Evolutionary conservation across 2,113 vertebrate species (phyloP).

Genomic region (Callipepla californica): DNA sequence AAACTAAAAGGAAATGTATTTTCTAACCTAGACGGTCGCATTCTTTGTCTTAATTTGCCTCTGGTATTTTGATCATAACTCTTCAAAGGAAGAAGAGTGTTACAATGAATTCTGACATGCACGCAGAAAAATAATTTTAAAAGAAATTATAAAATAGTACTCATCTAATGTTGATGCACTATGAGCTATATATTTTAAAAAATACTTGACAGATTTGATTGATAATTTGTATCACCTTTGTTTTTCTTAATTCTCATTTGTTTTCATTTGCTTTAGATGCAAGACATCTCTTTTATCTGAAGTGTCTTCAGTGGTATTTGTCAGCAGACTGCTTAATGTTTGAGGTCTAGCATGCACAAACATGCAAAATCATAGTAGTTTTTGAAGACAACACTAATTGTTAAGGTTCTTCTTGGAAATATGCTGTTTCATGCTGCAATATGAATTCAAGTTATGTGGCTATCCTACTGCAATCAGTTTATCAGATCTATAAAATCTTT

Average conservation of each 20-base stretch:
- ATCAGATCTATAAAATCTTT: not conserved
- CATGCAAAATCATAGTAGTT: not conserved
- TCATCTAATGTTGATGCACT: not conserved
- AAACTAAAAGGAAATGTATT: not conserved
- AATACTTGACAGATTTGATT: not conserved
- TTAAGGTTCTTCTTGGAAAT: not conserved
- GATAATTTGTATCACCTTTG: not conserved
- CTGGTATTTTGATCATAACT: accelerated
- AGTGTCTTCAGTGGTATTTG: not conserved
- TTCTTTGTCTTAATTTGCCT: not conserved
- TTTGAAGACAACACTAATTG: not conserved
- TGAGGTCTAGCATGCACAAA: not conserved
- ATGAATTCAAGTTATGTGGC: not conserved
- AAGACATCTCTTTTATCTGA: not conserved
- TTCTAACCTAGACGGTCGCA: not conserved
- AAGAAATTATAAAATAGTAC: not conserved
- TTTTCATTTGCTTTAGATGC: not conserved
- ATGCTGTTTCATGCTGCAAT: not conserved
- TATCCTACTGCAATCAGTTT: not conserved
- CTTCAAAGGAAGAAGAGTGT: not conserved
- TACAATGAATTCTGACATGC: not conserved
- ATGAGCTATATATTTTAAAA: not conserved
- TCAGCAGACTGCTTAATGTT: not conserved
- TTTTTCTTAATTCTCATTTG: not conserved
- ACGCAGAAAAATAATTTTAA: not conserved